Evolutionary conservation across 2,888 invertebrate species (phyloP).

Genomic region (Tryphoninae sp.): DNA sequence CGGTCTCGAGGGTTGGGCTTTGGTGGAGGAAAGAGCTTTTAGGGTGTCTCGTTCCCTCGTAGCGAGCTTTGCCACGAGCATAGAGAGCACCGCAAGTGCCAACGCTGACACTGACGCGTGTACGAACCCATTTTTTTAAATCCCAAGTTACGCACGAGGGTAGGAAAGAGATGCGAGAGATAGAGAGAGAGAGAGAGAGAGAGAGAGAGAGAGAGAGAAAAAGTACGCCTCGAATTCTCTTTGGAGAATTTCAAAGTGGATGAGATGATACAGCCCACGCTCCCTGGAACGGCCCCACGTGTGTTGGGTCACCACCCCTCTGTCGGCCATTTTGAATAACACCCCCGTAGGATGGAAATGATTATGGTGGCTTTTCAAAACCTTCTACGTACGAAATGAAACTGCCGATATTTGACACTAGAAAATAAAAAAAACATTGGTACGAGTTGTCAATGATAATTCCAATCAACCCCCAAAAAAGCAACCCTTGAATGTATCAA

Average conservation of each 20-base stretch:
- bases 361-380: background rate
- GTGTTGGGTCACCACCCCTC: constrained; percentile 36
- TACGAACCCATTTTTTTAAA: constrained; percentile 51
- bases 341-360: constrained; percentile 34
- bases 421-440: background rate
- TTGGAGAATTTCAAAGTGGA: constrained; percentile 24
- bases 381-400: background rate
- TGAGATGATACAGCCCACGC: constrained; percentile 12
- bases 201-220: too few relatives aligned
- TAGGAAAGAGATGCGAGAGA: constrained; percentile 26
- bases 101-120: constrained; percentile 74
- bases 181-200: background rate
- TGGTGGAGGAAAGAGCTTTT: constrained; percentile 51
- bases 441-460: too few relatives aligned
- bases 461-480: background rate
- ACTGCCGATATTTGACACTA: background rate
- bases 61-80: constrained; percentile 33
- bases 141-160: constrained; percentile 12
- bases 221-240: background rate
- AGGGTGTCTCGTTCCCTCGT: constrained; percentile 56
- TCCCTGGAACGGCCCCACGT: constrained; percentile 28
- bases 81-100: constrained; percentile 29
- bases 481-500: background rate
- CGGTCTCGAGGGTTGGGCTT: constrained; percentile 66
- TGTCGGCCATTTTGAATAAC: constrained; percentile 54